Base-by-base conservation (phyloP, 2,113 vertebrate genomes). In the Galemys pyrenaicus region DNA sequence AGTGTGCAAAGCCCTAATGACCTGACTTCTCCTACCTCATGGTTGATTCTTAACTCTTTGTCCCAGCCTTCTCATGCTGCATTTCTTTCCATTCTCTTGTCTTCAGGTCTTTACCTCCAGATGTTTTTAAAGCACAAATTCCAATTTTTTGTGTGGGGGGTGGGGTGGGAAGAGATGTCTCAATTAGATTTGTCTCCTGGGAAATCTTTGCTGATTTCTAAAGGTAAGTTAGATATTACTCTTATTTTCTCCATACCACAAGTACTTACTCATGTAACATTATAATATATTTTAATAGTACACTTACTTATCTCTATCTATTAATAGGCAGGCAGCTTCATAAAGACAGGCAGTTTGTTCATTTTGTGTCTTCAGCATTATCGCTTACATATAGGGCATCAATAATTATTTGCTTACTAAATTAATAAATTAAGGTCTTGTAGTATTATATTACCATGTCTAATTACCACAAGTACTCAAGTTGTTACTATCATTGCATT, bases 381-480 rank as follows among this genome's bases (percentile, higher is more conserved):
- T n/a, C 37, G 17, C 58, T 49, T 51, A 3, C 35, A 62, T 22
- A 62, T n/a, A 74, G 28, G 24, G 16, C n/a, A 10, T 24, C 28
- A 56, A 28, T 73, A 60, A 62, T 64, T 15, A 30, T 41, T 91
- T 88, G 28, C 51, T 88, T n/a, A 84, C 32, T 56, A 49, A 88
- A 8, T 79, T 20, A 88, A 64, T 74, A 94, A 91, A 78, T 54
- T 60, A 94, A 92, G n/a, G 11, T 74, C 22, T 58, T 30, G 9
- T 46, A 78, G n/a, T 49, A 64, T 9, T 44, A 71, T 44, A 67
- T 9, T 24, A 24, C 49, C 80, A 74, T 89, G 9, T 70, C 49
- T 77, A 70, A 74, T 83, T 39, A 78, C 22, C 30, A 60, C 30
- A 37, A 56, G 37, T 60, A 49, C 39, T 17, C 79, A 39, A 44